Conservation (phyloP, 2,113 vertebrate genomes). For the Entelurus aequoreus region DNA sequence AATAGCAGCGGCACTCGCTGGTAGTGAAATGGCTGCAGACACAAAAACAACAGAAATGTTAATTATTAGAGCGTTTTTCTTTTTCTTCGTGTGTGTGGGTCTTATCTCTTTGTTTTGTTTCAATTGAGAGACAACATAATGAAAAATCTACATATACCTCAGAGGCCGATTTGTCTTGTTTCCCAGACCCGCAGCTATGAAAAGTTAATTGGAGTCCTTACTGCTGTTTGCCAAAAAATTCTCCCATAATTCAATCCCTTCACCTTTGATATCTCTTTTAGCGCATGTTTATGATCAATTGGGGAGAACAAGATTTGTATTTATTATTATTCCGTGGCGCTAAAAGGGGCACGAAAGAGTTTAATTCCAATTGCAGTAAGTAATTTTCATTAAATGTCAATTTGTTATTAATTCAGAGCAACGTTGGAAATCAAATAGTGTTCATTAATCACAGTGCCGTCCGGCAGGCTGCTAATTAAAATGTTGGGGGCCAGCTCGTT, state of each 20-base stretch:
- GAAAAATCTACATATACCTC: conserved; percentile 27
- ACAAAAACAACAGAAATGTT: background rate
- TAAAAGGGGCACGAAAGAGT: conserved; percentile 57
- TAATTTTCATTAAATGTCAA: conserved; percentile 83
- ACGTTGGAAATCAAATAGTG: conserved; percentile 78
- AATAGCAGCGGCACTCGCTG: too few relatives aligned
- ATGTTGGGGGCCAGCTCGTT: conserved; percentile 76
- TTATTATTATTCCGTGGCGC: conserved; percentile 57
- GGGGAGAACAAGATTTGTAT: conserved; percentile 56
- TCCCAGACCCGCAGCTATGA: conserved; percentile 30
- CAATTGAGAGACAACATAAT: conserved; percentile 12
- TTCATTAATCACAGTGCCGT: conserved; percentile 79
- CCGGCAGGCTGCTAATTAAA: conserved; percentile 78
- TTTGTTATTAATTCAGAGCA: conserved; percentile 81
- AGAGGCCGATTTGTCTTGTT: conserved; percentile 27
- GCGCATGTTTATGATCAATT: conserved; percentile 57
- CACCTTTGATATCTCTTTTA: conserved; percentile 62
- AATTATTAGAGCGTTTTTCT: background rate
- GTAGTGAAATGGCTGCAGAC: background rate
- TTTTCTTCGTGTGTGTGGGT: background rate
- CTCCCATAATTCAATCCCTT: conserved; percentile 48
- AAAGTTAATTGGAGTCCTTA: conserved; percentile 49
- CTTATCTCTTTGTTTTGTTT: conserved; percentile 4
- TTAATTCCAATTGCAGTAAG: conserved; percentile 75
- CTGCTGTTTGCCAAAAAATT: conserved; percentile 47